These are phyloP conservation scores for Anas platyrhynchos DNA, from an alignment of 2,113 vertebrate genomes.

Conservation along the genomic window DNA sequence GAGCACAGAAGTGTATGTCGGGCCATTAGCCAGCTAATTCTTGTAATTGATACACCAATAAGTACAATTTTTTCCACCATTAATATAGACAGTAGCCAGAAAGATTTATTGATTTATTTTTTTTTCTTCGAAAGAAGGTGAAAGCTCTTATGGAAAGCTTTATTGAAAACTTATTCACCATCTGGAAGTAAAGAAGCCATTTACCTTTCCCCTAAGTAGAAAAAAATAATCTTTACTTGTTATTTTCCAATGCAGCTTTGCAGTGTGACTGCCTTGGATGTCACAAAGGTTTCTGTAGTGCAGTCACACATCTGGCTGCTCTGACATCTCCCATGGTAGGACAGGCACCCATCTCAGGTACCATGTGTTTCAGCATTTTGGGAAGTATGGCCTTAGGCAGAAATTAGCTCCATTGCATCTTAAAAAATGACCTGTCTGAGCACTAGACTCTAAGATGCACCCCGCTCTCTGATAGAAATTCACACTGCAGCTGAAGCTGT, in stretches of 20 bases:
- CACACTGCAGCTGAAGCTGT: neutral
- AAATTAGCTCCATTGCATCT: neutral
- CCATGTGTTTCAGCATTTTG: fast-evolving
- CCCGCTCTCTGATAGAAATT: neutral
- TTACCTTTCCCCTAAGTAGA: neutral
- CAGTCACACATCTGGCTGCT: neutral
- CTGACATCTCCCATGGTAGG: neutral
- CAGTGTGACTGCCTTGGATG: neutral
- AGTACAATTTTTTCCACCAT: neutral
- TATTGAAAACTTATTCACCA: neutral
- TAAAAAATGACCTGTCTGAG: neutral
- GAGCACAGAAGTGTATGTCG: neutral
- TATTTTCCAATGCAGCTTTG: neutral
- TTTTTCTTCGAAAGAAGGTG: neutral
- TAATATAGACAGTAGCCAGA: neutral
- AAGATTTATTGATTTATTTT: neutral
- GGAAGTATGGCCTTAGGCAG: neutral
- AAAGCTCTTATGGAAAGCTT: neutral
- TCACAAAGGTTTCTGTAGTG: neutral
- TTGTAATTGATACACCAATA: neutral
- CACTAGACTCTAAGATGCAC: neutral
- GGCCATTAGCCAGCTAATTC: neutral
- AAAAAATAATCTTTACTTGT: neutral
- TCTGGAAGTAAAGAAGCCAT: neutral
- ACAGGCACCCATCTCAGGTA: neutral